These are phyloP conservation scores for Isaurus tuberculatus DNA, from an alignment of 92 coral and sea anemone species.

Conservation along the genomic window DNA sequence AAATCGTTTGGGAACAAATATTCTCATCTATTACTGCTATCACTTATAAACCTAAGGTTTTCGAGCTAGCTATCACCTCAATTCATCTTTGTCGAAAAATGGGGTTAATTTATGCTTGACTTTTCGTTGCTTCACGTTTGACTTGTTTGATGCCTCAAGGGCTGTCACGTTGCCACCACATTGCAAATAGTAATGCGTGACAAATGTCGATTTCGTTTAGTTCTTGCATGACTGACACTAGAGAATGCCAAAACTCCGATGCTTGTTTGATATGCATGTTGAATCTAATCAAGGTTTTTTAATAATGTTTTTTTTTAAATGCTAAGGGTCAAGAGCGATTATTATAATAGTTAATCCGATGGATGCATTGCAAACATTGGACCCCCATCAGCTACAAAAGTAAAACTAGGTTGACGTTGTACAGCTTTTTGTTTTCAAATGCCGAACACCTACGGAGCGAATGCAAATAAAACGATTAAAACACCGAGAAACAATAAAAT, in stretches of 20 bases:
- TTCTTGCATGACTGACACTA: not conserved
- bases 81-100: not conserved
- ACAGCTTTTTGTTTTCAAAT: too few relatives aligned
- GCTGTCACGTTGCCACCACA: not conserved
- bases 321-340: not conserved
- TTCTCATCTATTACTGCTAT: not conserved
- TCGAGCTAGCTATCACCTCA: not conserved
- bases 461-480: too few relatives aligned
- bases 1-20: not conserved
- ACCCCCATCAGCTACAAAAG: too few relatives aligned
- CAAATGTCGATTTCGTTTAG: not conserved
- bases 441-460: too few relatives aligned
- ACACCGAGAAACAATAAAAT: too few relatives aligned
- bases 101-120: not conserved
- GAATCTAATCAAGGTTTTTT: not conserved
- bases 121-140: slow-evolving; percentile 9
- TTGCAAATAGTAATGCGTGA: not conserved
- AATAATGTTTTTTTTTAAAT: not conserved
- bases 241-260: not conserved
- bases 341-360: not conserved
- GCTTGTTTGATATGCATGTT: not conserved
- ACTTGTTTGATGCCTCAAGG: slow-evolving; percentile 13
- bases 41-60: not conserved
- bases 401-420: too few relatives aligned
- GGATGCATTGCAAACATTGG: not conserved